Evolutionary conservation across 2,888 invertebrate genomes (phyloP).

Genomic region (Apamea anceps): DNA sequence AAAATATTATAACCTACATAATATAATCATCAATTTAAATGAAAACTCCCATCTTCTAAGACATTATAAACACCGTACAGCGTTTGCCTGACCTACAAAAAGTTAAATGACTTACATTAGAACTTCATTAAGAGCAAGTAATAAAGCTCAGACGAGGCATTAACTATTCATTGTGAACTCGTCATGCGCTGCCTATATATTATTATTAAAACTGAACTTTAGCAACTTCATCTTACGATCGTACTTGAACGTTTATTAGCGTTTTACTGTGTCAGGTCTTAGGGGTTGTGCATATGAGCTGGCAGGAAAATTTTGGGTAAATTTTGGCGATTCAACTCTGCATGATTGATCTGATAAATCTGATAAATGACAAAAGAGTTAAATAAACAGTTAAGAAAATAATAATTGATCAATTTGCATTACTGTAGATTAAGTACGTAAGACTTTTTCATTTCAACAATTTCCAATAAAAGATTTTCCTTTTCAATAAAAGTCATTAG

Average conservation of each 20-base stretch:
- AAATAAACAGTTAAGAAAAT: background rate
- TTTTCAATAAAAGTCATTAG: background rate
- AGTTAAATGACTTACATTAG: conserved; percentile 27
- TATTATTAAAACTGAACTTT: conserved; percentile 51
- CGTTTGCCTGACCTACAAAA: conserved; percentile 40
- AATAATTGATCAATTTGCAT: background rate
- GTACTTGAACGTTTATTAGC: conserved; percentile 32
- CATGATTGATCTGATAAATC: background rate
- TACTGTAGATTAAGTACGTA: background rate
- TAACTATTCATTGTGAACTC: conserved; percentile 44
- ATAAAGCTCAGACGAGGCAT: conserved; percentile 12
- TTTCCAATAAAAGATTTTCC: too few species aligned
- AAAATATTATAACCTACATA: background rate
- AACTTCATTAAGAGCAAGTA: conserved; percentile 33
- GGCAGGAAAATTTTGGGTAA: background rate
- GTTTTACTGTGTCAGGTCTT: conserved; percentile 14
- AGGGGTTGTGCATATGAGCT: background rate
- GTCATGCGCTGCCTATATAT: conserved; percentile 42
- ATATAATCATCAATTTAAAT: background rate
- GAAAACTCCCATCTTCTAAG: background rate
- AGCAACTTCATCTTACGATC: conserved; percentile 40
- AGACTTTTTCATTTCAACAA: too few species aligned
- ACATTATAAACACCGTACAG: background rate
- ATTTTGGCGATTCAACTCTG: background rate
- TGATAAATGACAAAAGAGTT: background rate